Percentiles rank a stretch among this genome's conserved stretches.
Evolutionary conservation across 2,797 vertebrate genomes (phyloP).

Genomic region (Siniperca obscura): DNA sequence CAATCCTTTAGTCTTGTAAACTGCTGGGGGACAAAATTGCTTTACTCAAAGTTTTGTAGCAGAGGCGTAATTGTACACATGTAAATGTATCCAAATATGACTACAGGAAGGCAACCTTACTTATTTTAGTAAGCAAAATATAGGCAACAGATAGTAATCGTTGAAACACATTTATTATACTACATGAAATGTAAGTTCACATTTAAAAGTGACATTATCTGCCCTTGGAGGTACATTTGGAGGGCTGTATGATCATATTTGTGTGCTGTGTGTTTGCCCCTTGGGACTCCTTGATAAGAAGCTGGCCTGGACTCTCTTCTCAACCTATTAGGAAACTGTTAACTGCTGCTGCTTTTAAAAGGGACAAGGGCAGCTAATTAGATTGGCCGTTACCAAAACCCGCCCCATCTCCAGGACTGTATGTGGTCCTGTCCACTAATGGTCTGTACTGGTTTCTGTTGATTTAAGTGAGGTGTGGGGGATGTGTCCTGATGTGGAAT

Average conservation of each 20-base stretch:
- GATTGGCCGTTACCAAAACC: conserved; percentile 36
- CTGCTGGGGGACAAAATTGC: not conserved
- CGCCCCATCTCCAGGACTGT: conserved; percentile 2
- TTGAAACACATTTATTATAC: not conserved
- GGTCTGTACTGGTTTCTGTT: conserved; percentile 17
- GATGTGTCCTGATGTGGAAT: not conserved
- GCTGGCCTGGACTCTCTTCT: conserved; percentile 10
- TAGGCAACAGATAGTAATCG: not conserved
- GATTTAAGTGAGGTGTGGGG: not conserved
- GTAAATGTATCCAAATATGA: not conserved
- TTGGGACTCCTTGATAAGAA: conserved; percentile 23
- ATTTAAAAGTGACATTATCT: conserved; percentile 24
- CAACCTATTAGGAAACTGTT: conserved; percentile 16
- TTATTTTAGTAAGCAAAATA: not conserved
- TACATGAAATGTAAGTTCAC: conserved; percentile 10
- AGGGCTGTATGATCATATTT: conserved; percentile 19
- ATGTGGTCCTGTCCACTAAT: conserved; percentile 15
- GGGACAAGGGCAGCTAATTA: conserved; percentile 22
- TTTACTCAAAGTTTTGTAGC: not conserved
- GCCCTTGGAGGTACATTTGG: conserved; percentile 13
- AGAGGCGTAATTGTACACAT: not conserved
- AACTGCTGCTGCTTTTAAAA: conserved; percentile 38
- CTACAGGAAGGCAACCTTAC: not conserved
- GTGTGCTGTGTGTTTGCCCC: conserved; percentile 24
- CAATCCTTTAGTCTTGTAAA: not conserved